These are phyloP conservation scores for Himalopsyche japonica DNA, from an alignment of 2,888 invertebrate genomes.

Conservation along the genomic window DNA sequence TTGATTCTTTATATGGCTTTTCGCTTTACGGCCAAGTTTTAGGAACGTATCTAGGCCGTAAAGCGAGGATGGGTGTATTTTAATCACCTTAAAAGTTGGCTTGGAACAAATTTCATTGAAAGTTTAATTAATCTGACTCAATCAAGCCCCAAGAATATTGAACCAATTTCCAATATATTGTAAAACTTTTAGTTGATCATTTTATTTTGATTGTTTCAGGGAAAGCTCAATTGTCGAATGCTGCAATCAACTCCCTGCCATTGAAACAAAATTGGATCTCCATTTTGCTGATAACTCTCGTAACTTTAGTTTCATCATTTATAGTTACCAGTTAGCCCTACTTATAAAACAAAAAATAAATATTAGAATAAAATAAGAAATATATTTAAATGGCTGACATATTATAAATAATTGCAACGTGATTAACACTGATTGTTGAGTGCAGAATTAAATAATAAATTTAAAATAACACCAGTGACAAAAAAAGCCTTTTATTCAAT, in stretches of 20 bases:
- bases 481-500: too few relatives aligned
- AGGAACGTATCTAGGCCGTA: too few relatives aligned
- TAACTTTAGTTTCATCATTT: neutral
- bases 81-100: too few relatives aligned
- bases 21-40: too few relatives aligned
- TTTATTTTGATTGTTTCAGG: slow-evolving; percentile 15
- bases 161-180: neutral
- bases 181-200: neutral
- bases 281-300: neutral
- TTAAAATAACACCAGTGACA: too few relatives aligned
- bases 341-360: neutral
- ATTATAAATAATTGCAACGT: neutral
- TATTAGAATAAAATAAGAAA: neutral
- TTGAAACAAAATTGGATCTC: slow-evolving; percentile 7
- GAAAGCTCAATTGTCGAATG: slow-evolving; percentile 10
- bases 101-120: too few relatives aligned
- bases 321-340: neutral
- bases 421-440: too few relatives aligned
- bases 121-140: too few relatives aligned
- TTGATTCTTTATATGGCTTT: too few relatives aligned
- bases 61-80: too few relatives aligned
- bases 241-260: neutral
- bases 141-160: neutral
- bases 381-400: neutral
- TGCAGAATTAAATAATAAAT: too few relatives aligned